Conservation (phyloP, 2,113 vertebrate species). For the Nannobrachium achirus region DNA sequence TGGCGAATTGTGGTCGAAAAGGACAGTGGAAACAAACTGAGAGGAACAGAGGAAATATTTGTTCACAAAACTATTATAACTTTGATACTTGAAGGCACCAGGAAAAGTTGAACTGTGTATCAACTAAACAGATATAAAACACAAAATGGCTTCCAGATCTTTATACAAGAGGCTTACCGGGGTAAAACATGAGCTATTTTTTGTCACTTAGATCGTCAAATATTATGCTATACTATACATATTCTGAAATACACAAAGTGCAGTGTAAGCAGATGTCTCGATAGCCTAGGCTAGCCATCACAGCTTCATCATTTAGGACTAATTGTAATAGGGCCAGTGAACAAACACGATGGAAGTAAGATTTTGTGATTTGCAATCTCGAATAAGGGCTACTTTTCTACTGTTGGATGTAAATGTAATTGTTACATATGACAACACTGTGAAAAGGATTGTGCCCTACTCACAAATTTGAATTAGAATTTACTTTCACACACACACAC, state of each 20-base stretch:
- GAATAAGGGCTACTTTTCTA: not conserved
- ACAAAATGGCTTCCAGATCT: too few species aligned
- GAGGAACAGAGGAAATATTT: not conserved
- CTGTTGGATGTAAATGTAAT: not conserved
- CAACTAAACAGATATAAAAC: not conserved
- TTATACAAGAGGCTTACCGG: slow-evolving; percentile 12
- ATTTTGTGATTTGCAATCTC: not conserved
- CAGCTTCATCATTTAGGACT: not conserved
- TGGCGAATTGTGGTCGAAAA: too few species aligned
- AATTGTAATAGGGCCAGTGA: not conserved
- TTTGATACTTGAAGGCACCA: slow-evolving; percentile 1
- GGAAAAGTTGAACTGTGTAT: not conserved
- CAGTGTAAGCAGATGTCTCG: not conserved
- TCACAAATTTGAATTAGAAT: not conserved
- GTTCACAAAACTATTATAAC: not conserved
- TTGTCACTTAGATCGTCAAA: not conserved
- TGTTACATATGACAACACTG: not conserved
- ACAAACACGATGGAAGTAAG: not conserved
- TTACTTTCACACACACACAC: not conserved
- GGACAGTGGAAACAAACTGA: not conserved
- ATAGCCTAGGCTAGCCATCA: not conserved
- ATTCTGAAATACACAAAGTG: slow-evolving; percentile 9
- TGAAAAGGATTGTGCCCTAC: not conserved
- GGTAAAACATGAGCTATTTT: not conserved
- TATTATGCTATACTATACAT: not conserved